Evolutionary conservation across 2,888 invertebrate genomes (phyloP), one percentile per base, ranked within the genome.

Genomic region (Dolomedes plantarius): DNA sequence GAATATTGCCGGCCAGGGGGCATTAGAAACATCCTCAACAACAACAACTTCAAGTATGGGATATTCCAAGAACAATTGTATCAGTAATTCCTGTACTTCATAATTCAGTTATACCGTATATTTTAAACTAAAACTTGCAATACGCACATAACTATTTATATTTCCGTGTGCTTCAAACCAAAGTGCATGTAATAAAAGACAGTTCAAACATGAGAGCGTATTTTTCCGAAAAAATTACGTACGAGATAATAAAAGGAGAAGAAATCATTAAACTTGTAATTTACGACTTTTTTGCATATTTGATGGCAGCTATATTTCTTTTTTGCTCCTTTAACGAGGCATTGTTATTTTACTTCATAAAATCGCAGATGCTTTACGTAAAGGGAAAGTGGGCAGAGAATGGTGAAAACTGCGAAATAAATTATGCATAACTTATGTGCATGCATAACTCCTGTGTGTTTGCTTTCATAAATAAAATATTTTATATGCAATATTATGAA

Each of bases 201-300:
- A n/a, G n/a, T n/a, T n/a, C n/a, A n/a, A n/a, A n/a, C n/a, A n/a
- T n/a, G 36, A 5, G 36, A 11, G 36, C 36, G 11, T 11, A 11
- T 6, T 36, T 36, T 36, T 36, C 36, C 6, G 11, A 36, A 36
- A 36, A 36, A 7, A 7, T 36, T 36, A 11, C 36, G 11, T 6
- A 36, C 36, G 36, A 13, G 16, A 46, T 46, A 6, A 46, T 46
- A 46, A 46, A 46, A 46, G 16, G 13, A 13, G 41, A 16, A 46
- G n/a, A 46, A 5, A 46, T 46, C 41, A 16, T 46, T 46, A 46
- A 46, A 16, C 2, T 46, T 5, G 9, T 16, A 46, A 46, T 46
- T 46, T 46, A 46, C 41, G 41, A 46, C 41, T 46, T 46, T 46
- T 46, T 46, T 46, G 41, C 41, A 46, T 46, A 46, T 41, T 46